Evolutionary conservation across 2,113 vertebrate species (phyloP), one percentile per base, ranked within the genome.

Genomic region (Falco punctatus): DNA sequence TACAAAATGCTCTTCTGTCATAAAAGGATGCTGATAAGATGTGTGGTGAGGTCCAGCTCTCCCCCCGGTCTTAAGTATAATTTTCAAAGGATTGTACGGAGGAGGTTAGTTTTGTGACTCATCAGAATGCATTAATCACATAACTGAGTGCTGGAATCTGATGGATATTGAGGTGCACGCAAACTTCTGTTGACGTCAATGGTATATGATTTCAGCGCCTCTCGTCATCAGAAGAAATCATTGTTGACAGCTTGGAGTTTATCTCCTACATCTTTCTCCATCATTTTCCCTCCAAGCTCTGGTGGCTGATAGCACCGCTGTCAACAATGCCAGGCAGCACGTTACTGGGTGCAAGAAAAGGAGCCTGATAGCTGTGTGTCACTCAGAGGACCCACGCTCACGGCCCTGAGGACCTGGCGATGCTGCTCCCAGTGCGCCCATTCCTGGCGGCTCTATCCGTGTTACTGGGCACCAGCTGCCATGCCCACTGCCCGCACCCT

Each of bases 381-480:
- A 12, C 38, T 48, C 8, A 46, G 61, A 83, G 74, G 77, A 88
- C 58, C 17, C 9, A 52, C 22, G 46, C 61, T 81, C 28, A 49
- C 6, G 30, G 14, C 26, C 18, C 19, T 32, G 81, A 19, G 14
- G 46, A 54, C 70, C n/a, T 62, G 70, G 27, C 35, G 81, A 27
- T 51, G 48, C 51, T 72, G 32, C 65, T 52, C 33, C 22, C 17
- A 13, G 40, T 28, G 16, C 52, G 19, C 35, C n/a, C 71, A 13
- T n/a, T 40, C 42, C 81, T 64, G 75, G 33, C 78, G 62, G 79
- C 94, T 92, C 95, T 98, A 96, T 98, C 96, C 83, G 48, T 96
- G 97, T 93, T 97, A 59, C 96, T 97, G 95, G 77, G 54, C 66
- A 62, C 40, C 79, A 79, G 59, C 55, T 44, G 32, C 30, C 58